Conservation (phyloP, 2,797 vertebrate genomes). For the Cossypha dichroa region DNA sequence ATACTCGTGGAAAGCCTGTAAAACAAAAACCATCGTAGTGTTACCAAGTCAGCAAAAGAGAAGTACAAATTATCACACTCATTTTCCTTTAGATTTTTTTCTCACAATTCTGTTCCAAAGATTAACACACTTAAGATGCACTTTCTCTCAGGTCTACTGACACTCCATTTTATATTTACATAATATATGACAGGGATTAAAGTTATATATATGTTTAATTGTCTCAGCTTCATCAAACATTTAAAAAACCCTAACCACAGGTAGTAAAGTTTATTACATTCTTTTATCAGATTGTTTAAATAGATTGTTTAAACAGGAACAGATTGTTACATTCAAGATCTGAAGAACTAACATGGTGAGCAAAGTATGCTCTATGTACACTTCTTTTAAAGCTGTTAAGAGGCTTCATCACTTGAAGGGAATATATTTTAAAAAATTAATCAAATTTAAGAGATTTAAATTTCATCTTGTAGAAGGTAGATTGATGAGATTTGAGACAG, state of each 20-base stretch:
- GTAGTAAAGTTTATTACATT: not conserved
- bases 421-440: not conserved
- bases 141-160: not conserved
- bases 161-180: not conserved
- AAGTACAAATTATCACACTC: not conserved
- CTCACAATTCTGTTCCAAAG: not conserved
- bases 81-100: not conserved
- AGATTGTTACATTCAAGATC: not conserved
- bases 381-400: not conserved
- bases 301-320: not conserved
- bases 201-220: not conserved
- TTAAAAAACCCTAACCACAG: not conserved
- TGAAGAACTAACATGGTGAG: not conserved
- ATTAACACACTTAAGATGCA: not conserved
- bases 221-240: not conserved
- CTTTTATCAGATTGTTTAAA: not conserved
- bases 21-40: not conserved
- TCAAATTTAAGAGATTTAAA: not conserved
- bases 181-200: not conserved
- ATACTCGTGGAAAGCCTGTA: conserved; percentile 93
- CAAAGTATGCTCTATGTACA: not conserved
- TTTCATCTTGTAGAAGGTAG: not conserved
- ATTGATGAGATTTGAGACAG: not conserved
- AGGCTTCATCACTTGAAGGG: not conserved
- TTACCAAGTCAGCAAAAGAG: not conserved